A percentile compares a stretch with the other conserved stretches of the same genome.
phyloP scores from a whole-genome alignment of 2,888 invertebrate genomes.

The Noctua comes region DNA sequence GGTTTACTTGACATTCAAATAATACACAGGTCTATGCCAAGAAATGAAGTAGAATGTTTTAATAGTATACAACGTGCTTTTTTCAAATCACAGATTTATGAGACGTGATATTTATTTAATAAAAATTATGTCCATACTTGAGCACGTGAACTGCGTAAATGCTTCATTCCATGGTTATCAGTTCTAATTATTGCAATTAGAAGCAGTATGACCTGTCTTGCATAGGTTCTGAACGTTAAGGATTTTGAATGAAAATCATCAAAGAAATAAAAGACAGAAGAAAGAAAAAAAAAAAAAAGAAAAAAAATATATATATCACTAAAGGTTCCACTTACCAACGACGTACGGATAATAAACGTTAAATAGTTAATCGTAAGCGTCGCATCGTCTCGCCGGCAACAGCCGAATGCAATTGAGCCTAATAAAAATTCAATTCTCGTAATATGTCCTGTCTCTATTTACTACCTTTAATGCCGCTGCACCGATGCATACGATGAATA shows the following conservation, averaged over 20 bases:
- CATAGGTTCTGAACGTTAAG: neutral
- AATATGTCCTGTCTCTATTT: constrained; percentile 80
- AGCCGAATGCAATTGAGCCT: constrained; percentile 78
- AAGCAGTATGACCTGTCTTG: neutral
- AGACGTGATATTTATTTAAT: constrained; percentile 22
- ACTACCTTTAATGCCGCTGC: constrained; percentile 79
- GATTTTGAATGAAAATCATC: neutral
- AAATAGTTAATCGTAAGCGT: constrained; percentile 52
- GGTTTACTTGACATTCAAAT: constrained; percentile 45
- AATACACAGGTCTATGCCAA: constrained; percentile 30
- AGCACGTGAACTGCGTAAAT: too few species aligned
- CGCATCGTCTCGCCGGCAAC: constrained; percentile 41
- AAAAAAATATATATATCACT: too few species aligned
- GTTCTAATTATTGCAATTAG: neutral
- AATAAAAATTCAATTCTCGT: constrained; percentile 87
- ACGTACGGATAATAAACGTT: constrained; percentile 26
- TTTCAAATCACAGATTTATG: neutral
- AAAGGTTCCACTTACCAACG: neutral
- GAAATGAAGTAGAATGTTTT: constrained; percentile 2
- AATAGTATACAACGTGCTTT: constrained; percentile 11
- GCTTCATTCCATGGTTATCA: neutral
- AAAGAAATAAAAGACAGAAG: too few species aligned
- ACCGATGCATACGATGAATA: constrained; percentile 84
- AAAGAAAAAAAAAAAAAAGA: too few species aligned
- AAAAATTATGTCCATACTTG: neutral